Evolutionary conservation across 2,888 invertebrate species (phyloP).

Genomic region (Eilema depressum): DNA sequence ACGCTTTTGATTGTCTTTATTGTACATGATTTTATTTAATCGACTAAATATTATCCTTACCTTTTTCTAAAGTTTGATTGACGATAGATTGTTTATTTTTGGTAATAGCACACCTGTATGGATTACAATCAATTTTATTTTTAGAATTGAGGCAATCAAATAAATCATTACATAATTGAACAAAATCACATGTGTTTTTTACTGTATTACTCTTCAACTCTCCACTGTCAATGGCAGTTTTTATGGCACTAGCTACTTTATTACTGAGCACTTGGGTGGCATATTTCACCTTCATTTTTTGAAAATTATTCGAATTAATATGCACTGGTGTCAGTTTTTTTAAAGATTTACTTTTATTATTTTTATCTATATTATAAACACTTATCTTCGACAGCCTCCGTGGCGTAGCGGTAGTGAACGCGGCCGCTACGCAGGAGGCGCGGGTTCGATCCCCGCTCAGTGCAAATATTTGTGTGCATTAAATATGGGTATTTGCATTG

Average conservation of each 20-base stretch:
- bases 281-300: constrained; percentile 25
- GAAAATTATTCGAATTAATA: too few species aligned
- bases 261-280: constrained; percentile 26
- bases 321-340: constrained; percentile 3
- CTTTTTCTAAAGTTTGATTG: not conserved
- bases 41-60: constrained; percentile 2
- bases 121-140: constrained; percentile 28
- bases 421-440: too few species aligned
- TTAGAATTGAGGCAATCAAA: constrained; percentile 28
- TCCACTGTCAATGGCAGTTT: constrained; percentile 12
- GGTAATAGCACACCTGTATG: constrained; percentile 27
- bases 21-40: constrained; percentile 8
- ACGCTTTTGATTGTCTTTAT: constrained; percentile 5
- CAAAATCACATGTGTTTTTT: constrained; percentile 16
- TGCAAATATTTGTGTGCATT: too few species aligned
- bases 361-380: not conserved
- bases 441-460: too few species aligned
- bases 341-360: constrained; percentile 12
- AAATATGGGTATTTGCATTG: too few species aligned
- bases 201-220: constrained; percentile 7
- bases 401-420: too few species aligned
- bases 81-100: constrained; percentile 9
- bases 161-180: constrained; percentile 23
- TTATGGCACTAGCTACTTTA: constrained; percentile 17
- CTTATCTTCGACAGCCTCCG: too few species aligned